A percentile compares a stretch with the other conserved stretches of the same genome.
These are phyloP conservation scores for Aricia agestis DNA, from an alignment of 1,140 invertebrate genomes.

Conservation along the genomic window DNA sequence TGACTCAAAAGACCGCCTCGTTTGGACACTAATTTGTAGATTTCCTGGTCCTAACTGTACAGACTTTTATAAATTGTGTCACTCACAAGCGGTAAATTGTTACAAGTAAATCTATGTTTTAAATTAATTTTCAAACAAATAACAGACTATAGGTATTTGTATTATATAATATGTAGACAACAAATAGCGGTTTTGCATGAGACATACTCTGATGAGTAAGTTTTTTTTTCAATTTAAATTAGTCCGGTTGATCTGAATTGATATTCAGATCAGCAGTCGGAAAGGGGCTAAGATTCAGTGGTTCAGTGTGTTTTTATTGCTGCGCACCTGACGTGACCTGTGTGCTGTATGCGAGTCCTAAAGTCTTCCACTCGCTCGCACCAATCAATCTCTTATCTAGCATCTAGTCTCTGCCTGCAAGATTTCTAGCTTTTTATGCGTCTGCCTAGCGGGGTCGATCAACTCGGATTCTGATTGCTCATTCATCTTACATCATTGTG, in stretches of 20 bases:
- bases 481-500: conserved; percentile 73
- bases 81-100: background rate
- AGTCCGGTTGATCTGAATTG: conserved; percentile 37
- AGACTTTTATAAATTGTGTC: background rate
- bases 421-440: conserved; percentile 72
- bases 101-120: background rate
- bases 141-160: no score
- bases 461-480: conserved; percentile 67
- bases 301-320: conserved; percentile 58
- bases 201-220: no score
- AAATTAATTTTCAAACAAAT: background rate
- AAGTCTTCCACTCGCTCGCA: conserved; percentile 64
- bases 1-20: background rate
- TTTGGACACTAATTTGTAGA: background rate
- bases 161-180: no score
- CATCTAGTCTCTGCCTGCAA: conserved; percentile 64
- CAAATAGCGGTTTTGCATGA: no score
- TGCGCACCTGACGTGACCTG: conserved; percentile 55
- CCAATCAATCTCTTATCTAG: conserved; percentile 70
- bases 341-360: conserved; percentile 54
- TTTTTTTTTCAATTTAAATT: conserved; percentile 9
- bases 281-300: conserved; percentile 44
- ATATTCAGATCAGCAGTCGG: conserved; percentile 41
- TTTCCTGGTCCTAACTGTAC: conserved; percentile 4
- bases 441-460: conserved; percentile 64